Evolutionary conservation across 2,888 invertebrate species (phyloP).

Genomic region (Clostera curtula): DNA sequence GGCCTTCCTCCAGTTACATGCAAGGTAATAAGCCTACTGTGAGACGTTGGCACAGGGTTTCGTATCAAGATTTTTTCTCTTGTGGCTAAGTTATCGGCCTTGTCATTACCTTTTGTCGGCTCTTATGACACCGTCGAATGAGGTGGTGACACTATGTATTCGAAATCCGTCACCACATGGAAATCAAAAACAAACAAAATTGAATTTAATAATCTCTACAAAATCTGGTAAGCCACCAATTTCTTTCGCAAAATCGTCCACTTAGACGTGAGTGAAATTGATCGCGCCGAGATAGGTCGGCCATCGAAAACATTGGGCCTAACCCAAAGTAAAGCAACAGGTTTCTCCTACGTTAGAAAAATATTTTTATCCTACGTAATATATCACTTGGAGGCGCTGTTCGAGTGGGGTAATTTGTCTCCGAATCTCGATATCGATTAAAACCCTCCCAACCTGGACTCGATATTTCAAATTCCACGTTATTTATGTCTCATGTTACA

Average conservation of each 20-base stretch:
- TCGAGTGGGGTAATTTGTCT: slow-evolving; percentile 37
- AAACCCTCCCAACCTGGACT: too few relatives aligned
- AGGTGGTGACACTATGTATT: too few relatives aligned
- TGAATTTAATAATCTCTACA: not conserved
- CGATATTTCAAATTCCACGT: slow-evolving; percentile 39
- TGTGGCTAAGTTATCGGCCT: too few relatives aligned
- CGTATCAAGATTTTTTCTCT: too few relatives aligned
- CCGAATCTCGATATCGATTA: slow-evolving; percentile 39
- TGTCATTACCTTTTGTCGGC: too few relatives aligned
- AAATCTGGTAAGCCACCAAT: not conserved
- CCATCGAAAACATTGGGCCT: slow-evolving; percentile 30
- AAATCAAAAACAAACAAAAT: too few relatives aligned
- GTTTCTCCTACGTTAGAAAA: slow-evolving; percentile 51
- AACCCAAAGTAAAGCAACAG: slow-evolving; percentile 56
- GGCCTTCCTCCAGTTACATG: too few relatives aligned
- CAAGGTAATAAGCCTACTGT: too few relatives aligned
- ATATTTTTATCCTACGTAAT: slow-evolving; percentile 65
- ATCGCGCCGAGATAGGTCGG: slow-evolving; percentile 23
- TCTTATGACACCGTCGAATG: too few relatives aligned
- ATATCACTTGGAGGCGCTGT: slow-evolving; percentile 50
- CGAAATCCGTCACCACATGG: too few relatives aligned
- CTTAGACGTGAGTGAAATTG: slow-evolving; percentile 24
- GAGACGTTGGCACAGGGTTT: too few relatives aligned
- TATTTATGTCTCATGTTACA: slow-evolving; percentile 49
- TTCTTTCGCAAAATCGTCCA: slow-evolving; percentile 11